Percentiles rank a stretch among this genome's conserved stretches.
Evolutionary conservation across 2,888 invertebrate species (phyloP).

Genomic region (Polydrusus cervinus): DNA sequence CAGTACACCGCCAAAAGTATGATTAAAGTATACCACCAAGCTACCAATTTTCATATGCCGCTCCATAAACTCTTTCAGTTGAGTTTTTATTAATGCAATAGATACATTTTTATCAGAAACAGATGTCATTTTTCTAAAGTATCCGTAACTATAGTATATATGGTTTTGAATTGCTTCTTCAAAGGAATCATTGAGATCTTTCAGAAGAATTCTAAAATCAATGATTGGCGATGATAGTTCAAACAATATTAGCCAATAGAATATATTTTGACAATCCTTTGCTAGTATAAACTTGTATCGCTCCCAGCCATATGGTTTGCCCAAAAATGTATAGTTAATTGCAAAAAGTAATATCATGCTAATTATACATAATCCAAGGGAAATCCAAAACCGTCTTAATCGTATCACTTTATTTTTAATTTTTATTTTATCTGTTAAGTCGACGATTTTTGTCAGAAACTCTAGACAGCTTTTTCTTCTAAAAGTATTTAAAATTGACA

Average conservation of each 20-base stretch:
- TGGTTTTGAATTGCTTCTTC: constrained; percentile 5
- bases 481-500: constrained; percentile 7
- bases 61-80: background rate
- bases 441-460: background rate
- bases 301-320: constrained; percentile 6
- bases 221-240: background rate
- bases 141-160: background rate
- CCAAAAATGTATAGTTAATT: constrained; percentile 8
- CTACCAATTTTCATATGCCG: background rate
- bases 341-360: background rate
- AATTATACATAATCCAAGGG: background rate
- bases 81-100: background rate
- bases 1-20: background rate
- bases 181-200: background rate
- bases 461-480: background rate
- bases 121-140: background rate
- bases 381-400: background rate
- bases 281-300: constrained; percentile 4
- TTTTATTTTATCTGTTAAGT: background rate
- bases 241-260: constrained; percentile 6
- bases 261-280: constrained; percentile 2
- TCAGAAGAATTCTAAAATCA: constrained; percentile 10
- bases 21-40: background rate
- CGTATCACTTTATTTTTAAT: background rate
- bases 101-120: background rate